phyloP scores from a whole-genome alignment of 1,140 invertebrate genomes.

The Geopemphigus sp. region DNA sequence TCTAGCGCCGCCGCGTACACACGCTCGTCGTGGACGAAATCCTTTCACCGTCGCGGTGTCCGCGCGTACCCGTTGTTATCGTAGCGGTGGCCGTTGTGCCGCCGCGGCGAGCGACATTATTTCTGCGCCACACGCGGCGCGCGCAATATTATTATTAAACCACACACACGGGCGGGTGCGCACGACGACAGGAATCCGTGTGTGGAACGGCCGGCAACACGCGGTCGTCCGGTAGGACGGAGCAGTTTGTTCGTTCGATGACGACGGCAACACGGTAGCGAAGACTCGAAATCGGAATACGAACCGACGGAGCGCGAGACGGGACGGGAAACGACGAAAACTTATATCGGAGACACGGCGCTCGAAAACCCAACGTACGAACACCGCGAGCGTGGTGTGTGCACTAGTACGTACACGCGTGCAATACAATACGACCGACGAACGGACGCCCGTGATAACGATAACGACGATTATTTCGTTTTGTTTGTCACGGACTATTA shows the following conservation, averaged over 20 bases:
- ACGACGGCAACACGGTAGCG: too few relatives aligned
- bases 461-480: slow-evolving; percentile 2
- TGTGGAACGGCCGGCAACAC: too few relatives aligned
- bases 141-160: neutral
- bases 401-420: neutral
- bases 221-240: too few relatives aligned
- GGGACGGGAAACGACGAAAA: neutral
- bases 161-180: too few relatives aligned
- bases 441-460: slow-evolving; percentile 22
- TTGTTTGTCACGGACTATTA: neutral
- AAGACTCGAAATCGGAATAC: too few relatives aligned
- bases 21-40: neutral
- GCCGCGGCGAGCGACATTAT: neutral
- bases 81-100: neutral
- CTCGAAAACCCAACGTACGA: neutral
- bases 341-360: neutral
- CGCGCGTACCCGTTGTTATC: neutral
- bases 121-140: slow-evolving; percentile 43
- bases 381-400: neutral
- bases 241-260: too few relatives aligned
- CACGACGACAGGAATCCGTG: too few relatives aligned
- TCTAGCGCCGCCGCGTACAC: neutral
- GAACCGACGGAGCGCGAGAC: neutral
- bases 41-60: slow-evolving; percentile 27
- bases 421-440: neutral